phyloP scores from a whole-genome alignment of 2,888 invertebrate species.

The Chrysopilus asiliformis region DNA sequence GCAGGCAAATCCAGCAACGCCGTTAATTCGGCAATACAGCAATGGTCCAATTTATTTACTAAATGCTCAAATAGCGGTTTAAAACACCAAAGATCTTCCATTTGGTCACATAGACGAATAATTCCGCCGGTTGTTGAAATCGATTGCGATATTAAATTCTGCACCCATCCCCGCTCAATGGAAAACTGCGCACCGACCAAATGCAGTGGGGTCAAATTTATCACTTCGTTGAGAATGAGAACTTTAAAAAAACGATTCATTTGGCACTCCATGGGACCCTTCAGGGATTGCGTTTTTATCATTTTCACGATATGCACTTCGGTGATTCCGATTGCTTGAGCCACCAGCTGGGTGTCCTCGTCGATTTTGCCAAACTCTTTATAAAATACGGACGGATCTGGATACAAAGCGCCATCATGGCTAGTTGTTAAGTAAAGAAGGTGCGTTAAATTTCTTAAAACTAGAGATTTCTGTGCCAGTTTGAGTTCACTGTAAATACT shows the following conservation, averaged over 20 bases:
- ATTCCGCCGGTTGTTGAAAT: conserved; percentile 63
- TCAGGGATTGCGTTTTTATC: conserved; percentile 51
- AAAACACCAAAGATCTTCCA: conserved; percentile 73
- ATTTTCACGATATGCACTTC: conserved; percentile 57
- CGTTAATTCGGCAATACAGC: conserved; percentile 65
- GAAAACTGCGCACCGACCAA: conserved; percentile 56
- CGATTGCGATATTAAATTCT: conserved; percentile 57
- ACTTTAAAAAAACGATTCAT: conserved; percentile 73
- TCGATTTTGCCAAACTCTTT: conserved; percentile 48
- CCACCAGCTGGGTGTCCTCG: conserved; percentile 52
- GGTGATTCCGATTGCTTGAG: conserved; percentile 60
- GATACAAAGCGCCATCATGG: conserved; percentile 54
- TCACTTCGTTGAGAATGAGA: conserved; percentile 68
- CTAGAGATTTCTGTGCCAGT: conserved; percentile 57
- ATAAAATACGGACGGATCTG: conserved; percentile 25
- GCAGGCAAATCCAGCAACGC: conserved; percentile 78
- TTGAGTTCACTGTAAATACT: conserved; percentile 61
- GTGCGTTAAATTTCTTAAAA: conserved; percentile 70
- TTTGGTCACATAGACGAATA: conserved; percentile 64
- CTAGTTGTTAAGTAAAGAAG: conserved; percentile 62
- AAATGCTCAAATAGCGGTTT: conserved; percentile 61
- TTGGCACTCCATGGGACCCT: conserved; percentile 34
- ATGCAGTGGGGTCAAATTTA: conserved; percentile 52
- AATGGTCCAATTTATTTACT: conserved; percentile 60
- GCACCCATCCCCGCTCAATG: conserved; percentile 65